A percentile compares a stretch with the other conserved stretches of the same genome.
Evolutionary conservation across 2,113 vertebrate species (phyloP).

Genomic region (Oostethus manadensis): DNA sequence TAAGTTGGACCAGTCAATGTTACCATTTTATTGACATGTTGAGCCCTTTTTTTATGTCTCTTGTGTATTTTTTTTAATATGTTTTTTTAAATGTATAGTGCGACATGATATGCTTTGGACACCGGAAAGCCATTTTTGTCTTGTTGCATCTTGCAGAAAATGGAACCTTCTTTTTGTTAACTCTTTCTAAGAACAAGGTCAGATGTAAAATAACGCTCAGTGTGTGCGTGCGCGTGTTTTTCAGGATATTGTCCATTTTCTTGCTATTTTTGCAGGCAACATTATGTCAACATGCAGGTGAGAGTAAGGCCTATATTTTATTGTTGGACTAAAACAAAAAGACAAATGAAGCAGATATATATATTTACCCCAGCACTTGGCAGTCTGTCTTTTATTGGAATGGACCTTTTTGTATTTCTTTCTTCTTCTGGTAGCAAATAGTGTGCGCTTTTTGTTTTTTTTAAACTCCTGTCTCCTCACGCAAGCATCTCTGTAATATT

Average conservation of each 20-base stretch:
- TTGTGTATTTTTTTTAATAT: conserved; percentile 76
- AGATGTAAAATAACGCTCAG: conserved; percentile 77
- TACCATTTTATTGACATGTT: conserved; percentile 70
- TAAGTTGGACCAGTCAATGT: conserved; percentile 76
- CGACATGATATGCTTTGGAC: conserved; percentile 81
- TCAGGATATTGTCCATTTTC: conserved; percentile 73
- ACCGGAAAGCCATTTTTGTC: conserved; percentile 75
- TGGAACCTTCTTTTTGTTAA: conserved; percentile 78
- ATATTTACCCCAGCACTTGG: conserved; percentile 83
- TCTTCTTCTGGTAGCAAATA: conserved; percentile 77
- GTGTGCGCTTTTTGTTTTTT: conserved; percentile 77
- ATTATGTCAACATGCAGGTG: conserved; percentile 67
- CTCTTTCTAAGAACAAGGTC: conserved; percentile 81
- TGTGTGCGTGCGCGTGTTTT: conserved; percentile 67
- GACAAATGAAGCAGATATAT: conserved; percentile 81
- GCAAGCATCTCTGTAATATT: conserved; percentile 76
- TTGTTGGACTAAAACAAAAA: conserved; percentile 66
- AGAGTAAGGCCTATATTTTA: conserved; percentile 79
- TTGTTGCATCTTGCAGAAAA: conserved; percentile 73
- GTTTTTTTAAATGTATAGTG: conserved; percentile 41
- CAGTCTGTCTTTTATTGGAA: conserved; percentile 76
- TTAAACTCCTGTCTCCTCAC: conserved; percentile 34
- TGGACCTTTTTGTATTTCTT: conserved; percentile 72
- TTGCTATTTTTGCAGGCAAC: conserved; percentile 78
- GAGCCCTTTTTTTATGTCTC: conserved; percentile 79